Percentiles rank a stretch among this genome's conserved stretches.
Evolutionary conservation across 2,888 invertebrate genomes (phyloP).

Genomic region (Eurytoma adleriae): DNA sequence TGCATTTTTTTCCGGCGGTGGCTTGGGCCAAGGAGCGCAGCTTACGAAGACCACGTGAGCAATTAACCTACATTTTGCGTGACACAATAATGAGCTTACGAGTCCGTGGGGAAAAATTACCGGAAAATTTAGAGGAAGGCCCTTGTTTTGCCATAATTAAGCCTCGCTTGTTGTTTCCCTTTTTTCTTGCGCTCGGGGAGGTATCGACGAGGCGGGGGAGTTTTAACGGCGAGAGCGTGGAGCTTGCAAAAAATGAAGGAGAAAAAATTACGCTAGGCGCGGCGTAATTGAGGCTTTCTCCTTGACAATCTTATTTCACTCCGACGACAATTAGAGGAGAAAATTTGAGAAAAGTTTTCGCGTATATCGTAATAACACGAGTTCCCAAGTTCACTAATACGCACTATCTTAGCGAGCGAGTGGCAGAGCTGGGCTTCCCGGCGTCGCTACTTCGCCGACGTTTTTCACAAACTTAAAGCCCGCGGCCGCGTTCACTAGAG

Average conservation of each 20-base stretch:
- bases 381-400: not conserved
- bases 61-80: constrained; percentile 47
- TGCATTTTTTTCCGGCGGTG: not conserved
- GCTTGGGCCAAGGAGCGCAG: not conserved
- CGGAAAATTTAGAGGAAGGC: constrained; percentile 20
- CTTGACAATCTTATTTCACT: too few species aligned
- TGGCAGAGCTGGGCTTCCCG: not conserved
- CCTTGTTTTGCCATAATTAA: not conserved
- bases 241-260: too few species aligned
- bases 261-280: too few species aligned
- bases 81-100: constrained; percentile 36
- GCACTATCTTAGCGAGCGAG: not conserved
- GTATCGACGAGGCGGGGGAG: not conserved
- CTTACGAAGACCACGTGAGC: constrained; percentile 18
- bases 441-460: not conserved
- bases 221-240: too few species aligned
- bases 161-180: not conserved
- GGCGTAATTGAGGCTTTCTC: too few species aligned
- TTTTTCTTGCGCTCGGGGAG: not conserved
- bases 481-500: not conserved
- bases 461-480: constrained; percentile 6
- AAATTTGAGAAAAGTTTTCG: too few species aligned
- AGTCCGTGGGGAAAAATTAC: not conserved
- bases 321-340: too few species aligned
- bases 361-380: not conserved